These are phyloP conservation scores for Falco cherrug DNA, from an alignment of 2,797 vertebrate species.

Conservation along the genomic window DNA sequence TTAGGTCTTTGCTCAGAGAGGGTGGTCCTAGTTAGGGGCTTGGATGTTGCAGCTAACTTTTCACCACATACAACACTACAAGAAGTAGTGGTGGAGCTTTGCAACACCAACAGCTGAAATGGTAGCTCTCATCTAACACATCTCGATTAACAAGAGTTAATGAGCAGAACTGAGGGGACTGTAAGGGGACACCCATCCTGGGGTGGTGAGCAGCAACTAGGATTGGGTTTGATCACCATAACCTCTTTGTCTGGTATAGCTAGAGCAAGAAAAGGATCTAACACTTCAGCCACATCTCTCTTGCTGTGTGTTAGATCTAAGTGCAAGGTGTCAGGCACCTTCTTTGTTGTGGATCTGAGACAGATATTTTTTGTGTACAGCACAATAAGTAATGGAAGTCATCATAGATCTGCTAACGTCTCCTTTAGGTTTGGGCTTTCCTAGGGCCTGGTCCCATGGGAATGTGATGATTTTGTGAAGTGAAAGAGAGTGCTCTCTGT, in stretches of 20 bases:
- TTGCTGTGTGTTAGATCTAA: background rate
- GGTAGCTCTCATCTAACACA: background rate
- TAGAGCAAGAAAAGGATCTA: background rate
- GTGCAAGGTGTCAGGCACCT: background rate
- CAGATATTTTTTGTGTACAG: background rate
- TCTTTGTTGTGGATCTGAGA: background rate
- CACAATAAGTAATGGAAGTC: background rate
- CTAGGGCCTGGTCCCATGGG: background rate
- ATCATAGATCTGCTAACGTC: background rate
- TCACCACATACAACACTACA: background rate
- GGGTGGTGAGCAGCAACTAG: background rate
- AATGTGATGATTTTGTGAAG: background rate
- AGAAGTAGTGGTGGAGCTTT: background rate
- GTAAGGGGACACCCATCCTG: background rate
- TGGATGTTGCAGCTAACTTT: background rate
- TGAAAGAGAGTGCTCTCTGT: background rate
- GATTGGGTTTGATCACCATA: fast-evolving
- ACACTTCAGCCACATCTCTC: background rate
- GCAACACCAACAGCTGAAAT: background rate
- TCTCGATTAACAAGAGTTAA: background rate
- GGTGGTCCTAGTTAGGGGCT: background rate
- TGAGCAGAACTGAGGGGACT: background rate
- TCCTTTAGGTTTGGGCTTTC: background rate
- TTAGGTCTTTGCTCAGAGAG: background rate
- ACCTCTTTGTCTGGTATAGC: background rate